These are phyloP conservation scores for Tenthredo distinguenda DNA, from an alignment of 2,888 invertebrate genomes.

Conservation along the genomic window DNA sequence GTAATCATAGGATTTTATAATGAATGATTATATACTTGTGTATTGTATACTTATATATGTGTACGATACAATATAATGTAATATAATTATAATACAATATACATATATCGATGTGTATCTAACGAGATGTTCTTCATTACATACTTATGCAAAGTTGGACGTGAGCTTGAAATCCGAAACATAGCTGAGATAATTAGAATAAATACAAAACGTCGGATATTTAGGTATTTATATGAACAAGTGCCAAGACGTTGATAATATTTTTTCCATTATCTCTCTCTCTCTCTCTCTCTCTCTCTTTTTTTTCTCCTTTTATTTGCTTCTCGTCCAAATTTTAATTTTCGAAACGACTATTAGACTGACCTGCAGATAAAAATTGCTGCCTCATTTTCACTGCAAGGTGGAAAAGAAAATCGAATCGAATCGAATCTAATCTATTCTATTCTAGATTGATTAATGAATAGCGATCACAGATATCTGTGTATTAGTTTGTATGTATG, in stretches of 20 bases:
- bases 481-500: not conserved
- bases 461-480: not conserved
- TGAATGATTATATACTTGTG: not conserved
- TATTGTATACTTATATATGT: not conserved
- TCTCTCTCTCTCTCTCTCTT: not conserved
- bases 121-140: not conserved
- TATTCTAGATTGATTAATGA: not conserved
- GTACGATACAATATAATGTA: not conserved
- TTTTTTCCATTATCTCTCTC: not conserved
- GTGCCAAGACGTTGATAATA: not conserved
- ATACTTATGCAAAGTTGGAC: not conserved
- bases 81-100: not conserved
- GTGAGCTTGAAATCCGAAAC: not conserved
- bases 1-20: not conserved
- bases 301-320: not conserved
- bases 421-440: not conserved
- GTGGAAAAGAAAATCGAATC: not conserved
- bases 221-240: not conserved
- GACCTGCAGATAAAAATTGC: not conserved
- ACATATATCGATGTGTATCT: not conserved
- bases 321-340: not conserved
- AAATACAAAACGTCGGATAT: not conserved
- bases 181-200: not conserved
- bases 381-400: not conserved
- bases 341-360: not conserved